A percentile compares a stretch with the other conserved stretches of the same genome.
These are phyloP conservation scores for Jordanella pulchra DNA, from an alignment of 2,797 vertebrate species.

Conservation along the genomic window DNA sequence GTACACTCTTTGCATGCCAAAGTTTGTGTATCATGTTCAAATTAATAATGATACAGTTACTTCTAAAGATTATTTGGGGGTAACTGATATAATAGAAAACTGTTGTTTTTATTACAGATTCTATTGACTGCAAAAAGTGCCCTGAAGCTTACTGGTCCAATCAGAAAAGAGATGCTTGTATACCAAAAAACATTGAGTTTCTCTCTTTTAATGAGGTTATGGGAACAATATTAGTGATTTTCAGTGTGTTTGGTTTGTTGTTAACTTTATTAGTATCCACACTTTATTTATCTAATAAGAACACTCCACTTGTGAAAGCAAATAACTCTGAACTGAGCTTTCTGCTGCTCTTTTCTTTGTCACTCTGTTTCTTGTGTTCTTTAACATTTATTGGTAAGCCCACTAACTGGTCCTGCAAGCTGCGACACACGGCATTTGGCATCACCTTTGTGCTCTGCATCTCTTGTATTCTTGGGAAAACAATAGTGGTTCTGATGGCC, in stretches of 20 bases:
- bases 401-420: slow-evolving; percentile 78
- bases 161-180: slow-evolving; percentile 72
- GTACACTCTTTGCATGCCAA: slow-evolving; percentile 29
- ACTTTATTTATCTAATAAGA: slow-evolving; percentile 68
- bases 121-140: slow-evolving; percentile 77
- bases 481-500: slow-evolving; percentile 78
- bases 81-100: slow-evolving; percentile 18
- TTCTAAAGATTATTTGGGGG: slow-evolving; percentile 16
- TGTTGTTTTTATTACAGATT: slow-evolving; percentile 74
- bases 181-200: slow-evolving; percentile 73
- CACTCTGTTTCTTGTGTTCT: slow-evolving; percentile 77
- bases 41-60: slow-evolving; percentile 24
- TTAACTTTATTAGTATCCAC: slow-evolving; percentile 58
- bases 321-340: slow-evolving; percentile 81
- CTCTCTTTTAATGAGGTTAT: slow-evolving; percentile 72
- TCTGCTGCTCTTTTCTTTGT: slow-evolving; percentile 76
- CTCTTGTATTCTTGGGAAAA: slow-evolving; percentile 79
- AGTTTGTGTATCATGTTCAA: slow-evolving; percentile 55
- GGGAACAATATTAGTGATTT: slow-evolving; percentile 68
- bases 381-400: slow-evolving; percentile 75
- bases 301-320: slow-evolving; percentile 72
- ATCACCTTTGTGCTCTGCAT: slow-evolving; percentile 80
- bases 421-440: slow-evolving; percentile 75
- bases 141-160: slow-evolving; percentile 79
- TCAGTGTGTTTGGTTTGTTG: slow-evolving; percentile 70